Conservation (phyloP, 2,888 invertebrate species). For the Lamellibrachia satsuma region DNA sequence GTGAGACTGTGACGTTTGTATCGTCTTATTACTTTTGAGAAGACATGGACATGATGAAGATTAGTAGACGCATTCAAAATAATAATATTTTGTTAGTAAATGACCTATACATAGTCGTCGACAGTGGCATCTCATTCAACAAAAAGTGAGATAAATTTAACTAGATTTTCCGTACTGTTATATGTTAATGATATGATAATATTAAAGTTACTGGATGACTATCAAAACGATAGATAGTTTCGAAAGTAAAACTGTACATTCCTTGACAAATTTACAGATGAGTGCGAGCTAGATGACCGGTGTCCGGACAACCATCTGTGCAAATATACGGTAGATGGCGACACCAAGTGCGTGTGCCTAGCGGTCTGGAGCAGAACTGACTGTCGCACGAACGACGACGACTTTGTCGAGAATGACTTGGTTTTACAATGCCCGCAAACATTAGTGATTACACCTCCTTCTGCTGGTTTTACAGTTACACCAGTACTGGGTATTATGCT, state of each 20-base stretch:
- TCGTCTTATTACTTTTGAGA: not conserved
- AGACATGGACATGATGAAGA: no score
- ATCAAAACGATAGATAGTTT: no score
- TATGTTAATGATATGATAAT: no score
- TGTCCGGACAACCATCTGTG: not conserved
- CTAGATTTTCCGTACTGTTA: no score
- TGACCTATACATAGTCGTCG: no score
- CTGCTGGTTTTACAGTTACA: not conserved
- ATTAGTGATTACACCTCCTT: not conserved
- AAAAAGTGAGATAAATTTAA: no score
- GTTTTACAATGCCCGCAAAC: not conserved
- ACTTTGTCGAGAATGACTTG: no score
- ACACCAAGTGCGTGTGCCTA: not conserved
- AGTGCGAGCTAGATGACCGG: not conserved
- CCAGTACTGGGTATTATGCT: no score
- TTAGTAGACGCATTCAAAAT: no score
- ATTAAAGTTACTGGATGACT: no score
- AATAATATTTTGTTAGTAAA: no score
- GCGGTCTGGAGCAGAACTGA: not conserved
- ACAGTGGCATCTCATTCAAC: no score
- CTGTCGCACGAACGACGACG: not conserved
- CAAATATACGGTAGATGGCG: not conserved
- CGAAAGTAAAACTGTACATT: not conserved
- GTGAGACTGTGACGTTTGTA: not conserved
- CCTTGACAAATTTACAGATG: not conserved